Evolutionary conservation across 92 coral and sea anemone species (phyloP), one percentile per base, ranked within the genome.

Genomic region (Anthopleura xanthogrammica): DNA sequence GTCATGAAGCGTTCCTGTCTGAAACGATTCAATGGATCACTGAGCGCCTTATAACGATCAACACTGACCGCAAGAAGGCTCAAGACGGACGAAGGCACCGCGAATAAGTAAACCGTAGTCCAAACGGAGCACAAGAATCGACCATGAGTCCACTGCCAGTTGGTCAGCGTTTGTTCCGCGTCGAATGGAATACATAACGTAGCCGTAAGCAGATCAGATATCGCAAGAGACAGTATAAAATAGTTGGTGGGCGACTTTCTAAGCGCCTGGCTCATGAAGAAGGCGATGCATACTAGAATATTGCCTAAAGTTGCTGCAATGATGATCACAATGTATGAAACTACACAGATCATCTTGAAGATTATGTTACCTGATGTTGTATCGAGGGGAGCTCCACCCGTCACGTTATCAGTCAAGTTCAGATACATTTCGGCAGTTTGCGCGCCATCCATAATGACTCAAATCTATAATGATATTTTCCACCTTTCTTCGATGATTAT

Each of bases 41-140:
- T 87, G 2, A 96, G 94, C 84, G 92, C 89, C 85, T 96, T 94
- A 86, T 95, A 96, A 39, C 99, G 98, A 52, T 94, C 99, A 2
- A 91, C 89, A 88, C 98, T 96, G 52, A 93, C 94, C 16, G 91
- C 97, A 6, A 95, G 88, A 24, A 93, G 94, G 85, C 91, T 96
- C 83, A 95, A 84, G 72, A 96, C 94, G 20, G 99, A 96, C 0
- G 95, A 93, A 57, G 98, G 99, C 58, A 96, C 99, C 1, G 98
- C 94, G 80, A 94, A 85, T 7, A 93, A 89, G 80, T 96, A 96
- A 13, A 90, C 84, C 4, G 96, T 92, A 5, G 99, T 96, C 98
- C 97, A 96, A 10, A 89, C 82, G 12, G 90, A 75, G 76, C 99
- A 96, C 52, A 89, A 66, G 23, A 85, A 84, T 60, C 77, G 83